Conservation (phyloP, 2,113 vertebrate species). For the Rostratula benghalensis region DNA sequence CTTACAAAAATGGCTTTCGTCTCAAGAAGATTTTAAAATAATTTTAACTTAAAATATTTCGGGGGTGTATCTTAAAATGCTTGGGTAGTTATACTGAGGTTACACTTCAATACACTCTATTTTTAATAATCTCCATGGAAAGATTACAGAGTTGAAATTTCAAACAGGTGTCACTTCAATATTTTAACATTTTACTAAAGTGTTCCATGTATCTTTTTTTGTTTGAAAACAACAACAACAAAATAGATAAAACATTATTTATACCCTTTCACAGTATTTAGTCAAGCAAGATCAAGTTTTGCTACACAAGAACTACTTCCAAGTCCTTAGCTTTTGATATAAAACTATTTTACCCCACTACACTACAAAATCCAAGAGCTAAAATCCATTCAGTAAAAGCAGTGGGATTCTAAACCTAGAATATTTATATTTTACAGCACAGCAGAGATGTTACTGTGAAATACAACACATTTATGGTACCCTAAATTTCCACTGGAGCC, state of each 20-base stretch:
- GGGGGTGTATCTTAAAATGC: neutral
- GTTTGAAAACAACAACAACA: neutral
- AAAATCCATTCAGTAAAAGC: neutral
- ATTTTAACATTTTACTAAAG: neutral
- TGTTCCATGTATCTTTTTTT: neutral
- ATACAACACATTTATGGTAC: neutral
- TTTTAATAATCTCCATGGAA: neutral
- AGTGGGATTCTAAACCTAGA: neutral
- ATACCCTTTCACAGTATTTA: neutral
- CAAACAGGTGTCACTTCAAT: neutral
- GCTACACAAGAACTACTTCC: neutral
- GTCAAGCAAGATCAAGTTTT: neutral
- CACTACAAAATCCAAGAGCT: neutral
- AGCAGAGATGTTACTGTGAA: neutral
- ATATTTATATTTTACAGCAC: neutral
- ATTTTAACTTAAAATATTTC: neutral
- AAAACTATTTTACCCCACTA: neutral
- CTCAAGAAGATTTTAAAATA: neutral
- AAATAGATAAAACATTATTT: neutral
- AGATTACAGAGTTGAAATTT: neutral
- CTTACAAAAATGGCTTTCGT: neutral
- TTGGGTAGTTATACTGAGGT: neutral
- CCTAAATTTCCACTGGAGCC: neutral
- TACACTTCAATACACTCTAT: neutral
- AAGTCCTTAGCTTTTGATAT: neutral